A percentile compares a stretch with the other conserved stretches of the same genome.
Evolutionary conservation across 1,140 invertebrate genomes (phyloP).

Genomic region (Heliothis virescens): DNA sequence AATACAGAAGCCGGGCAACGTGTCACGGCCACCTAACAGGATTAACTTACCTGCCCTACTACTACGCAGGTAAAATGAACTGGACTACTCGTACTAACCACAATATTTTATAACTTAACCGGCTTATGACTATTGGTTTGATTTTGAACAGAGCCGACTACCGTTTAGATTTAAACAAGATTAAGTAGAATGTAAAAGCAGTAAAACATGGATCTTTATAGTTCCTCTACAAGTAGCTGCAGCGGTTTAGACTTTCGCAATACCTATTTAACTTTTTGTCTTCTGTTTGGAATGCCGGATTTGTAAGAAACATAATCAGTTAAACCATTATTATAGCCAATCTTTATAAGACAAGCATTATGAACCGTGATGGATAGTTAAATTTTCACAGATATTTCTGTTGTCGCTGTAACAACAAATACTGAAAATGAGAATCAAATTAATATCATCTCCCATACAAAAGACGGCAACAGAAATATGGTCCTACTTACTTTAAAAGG

Average conservation of each 20-base stretch:
- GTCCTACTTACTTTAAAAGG: too few relatives aligned
- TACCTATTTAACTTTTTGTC: too few relatives aligned
- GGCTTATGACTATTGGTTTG: conserved; percentile 73
- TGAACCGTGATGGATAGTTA: too few relatives aligned
- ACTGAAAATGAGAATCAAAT: too few relatives aligned
- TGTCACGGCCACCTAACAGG: conserved; percentile 85
- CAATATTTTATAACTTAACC: conserved; percentile 70
- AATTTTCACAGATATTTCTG: too few relatives aligned
- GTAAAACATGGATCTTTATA: background rate
- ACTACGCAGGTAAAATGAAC: conserved; percentile 78
- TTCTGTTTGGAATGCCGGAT: too few relatives aligned
- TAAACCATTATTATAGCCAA: too few relatives aligned
- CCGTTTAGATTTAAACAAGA: conserved; percentile 64
- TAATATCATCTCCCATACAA: too few relatives aligned
- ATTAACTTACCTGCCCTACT: conserved; percentile 82
- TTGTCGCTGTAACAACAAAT: too few relatives aligned
- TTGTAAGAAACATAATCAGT: too few relatives aligned
- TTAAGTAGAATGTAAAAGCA: conserved; percentile 48
- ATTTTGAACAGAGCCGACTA: conserved; percentile 67
- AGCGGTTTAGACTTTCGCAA: background rate
- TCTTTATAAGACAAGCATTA: too few relatives aligned
- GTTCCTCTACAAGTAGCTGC: background rate
- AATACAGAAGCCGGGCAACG: conserved; percentile 76
- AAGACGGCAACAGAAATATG: too few relatives aligned
- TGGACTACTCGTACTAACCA: conserved; percentile 74